Conservation (phyloP, 35 echinoderm and acorn worm species). For the Patiria miniata region DNA sequence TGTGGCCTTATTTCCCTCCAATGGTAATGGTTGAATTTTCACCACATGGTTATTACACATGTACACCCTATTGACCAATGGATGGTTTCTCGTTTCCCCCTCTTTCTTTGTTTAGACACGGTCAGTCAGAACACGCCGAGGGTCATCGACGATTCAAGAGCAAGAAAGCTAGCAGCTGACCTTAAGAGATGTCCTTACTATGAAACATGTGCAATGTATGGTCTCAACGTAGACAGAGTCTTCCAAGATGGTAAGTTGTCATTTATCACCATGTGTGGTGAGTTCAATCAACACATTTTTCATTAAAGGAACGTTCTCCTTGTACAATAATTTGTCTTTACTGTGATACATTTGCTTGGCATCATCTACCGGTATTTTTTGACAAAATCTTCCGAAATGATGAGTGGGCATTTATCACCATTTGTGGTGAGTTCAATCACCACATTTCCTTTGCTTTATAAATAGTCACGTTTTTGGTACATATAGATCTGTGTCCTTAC, state of each 20-base stretch:
- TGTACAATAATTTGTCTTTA: too few relatives aligned
- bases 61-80: neutral
- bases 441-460: too few relatives aligned
- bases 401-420: slow-evolving; percentile 22
- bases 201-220: slow-evolving; percentile 99
- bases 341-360: slow-evolving; percentile 99
- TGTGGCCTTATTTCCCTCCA: too few relatives aligned
- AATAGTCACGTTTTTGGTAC: too few relatives aligned
- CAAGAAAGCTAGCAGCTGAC: slow-evolving; percentile 90
- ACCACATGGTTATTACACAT: too few relatives aligned
- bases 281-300: too few relatives aligned
- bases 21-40: too few relatives aligned
- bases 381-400: slow-evolving; percentile 99
- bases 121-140: slow-evolving; percentile 86
- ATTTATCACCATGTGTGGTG: too few relatives aligned
- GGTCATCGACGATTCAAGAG: slow-evolving; percentile 89
- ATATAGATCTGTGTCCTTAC: too few relatives aligned
- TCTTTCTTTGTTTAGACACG: slow-evolving; percentile 67
- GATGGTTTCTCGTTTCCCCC: neutral
- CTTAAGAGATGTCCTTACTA: slow-evolving; percentile 93
- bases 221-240: slow-evolving; percentile 99
- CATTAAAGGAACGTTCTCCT: too few relatives aligned
- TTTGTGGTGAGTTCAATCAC: too few relatives aligned
- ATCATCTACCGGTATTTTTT: slow-evolving; percentile 94
- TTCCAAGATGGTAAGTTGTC: slow-evolving; percentile 94